Evolutionary conservation across 2,888 invertebrate genomes (phyloP), one percentile per base, ranked within the genome.

Genomic region (Aspidapion aeneum): DNA sequence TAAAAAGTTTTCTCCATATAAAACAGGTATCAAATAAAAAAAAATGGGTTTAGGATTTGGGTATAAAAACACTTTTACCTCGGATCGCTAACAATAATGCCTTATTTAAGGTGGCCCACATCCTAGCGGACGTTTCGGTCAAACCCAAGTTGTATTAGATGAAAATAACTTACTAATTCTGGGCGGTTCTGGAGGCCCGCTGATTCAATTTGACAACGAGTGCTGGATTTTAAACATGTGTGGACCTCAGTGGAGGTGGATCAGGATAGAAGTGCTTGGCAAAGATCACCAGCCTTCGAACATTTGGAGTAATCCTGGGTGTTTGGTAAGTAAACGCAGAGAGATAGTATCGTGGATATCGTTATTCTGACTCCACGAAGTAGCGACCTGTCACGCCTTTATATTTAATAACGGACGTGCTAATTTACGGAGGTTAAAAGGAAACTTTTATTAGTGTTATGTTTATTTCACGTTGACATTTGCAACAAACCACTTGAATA

Each of bases 231-330:
- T 98, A 63, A 90, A 77, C 65, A 90, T 96, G 89, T 84, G 83
- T 67, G 86, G 86, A 0, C 84, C 74, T 48, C 17, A 16, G 12
- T 93, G 92, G 92, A 86, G 84, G 63, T 89, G 91, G 91, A 86
- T 84, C 74, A 87, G 89, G 77, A 82, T 96, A 57, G 86, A 85
- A 64, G 87, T 96, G 21, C 84, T 85, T 68, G 91, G 93, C 75
- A 86, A 88, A 70, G 89, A 91, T 73, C 89, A 89, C 84, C 90
- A 90, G 52, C 91, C 96, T 20, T 88, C 90, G 1, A 91, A 93
- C 75, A 89, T 96, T 76, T 96, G 96, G 94, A 95, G 94, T 78
- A 94, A 96, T 82, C 94, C 95, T 61, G 94, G 93, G 58, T 95
- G 95, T 79, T 89, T 86, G 80, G 89, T 89, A 79, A 74, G 54